phyloP scores from a whole-genome alignment of 1,140 invertebrate species.

The Drosophila ananassae region DNA sequence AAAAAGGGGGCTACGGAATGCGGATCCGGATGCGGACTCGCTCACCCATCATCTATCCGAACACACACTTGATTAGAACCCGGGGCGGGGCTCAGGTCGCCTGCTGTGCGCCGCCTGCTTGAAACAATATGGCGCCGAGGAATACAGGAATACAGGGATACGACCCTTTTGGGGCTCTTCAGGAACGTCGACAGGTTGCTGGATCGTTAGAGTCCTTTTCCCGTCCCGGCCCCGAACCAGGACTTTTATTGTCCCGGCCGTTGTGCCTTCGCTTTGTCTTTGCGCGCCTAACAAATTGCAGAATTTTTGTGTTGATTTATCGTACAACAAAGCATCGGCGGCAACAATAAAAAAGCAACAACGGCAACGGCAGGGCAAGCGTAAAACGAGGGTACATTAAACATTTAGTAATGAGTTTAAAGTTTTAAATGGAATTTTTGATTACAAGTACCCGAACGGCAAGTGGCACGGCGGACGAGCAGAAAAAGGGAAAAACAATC shows the following conservation, averaged over 20 bases:
- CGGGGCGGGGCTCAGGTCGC: conserved; percentile 44
- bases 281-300: conserved; percentile 74
- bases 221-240: conserved; percentile 15
- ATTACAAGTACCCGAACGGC: conserved; percentile 46
- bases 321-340: conserved; percentile 26
- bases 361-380: conserved; percentile 24
- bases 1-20: conserved; percentile 2
- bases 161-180: conserved; percentile 71
- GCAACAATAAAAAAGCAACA: conserved; percentile 50
- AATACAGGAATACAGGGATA: conserved; percentile 11
- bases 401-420: conserved; percentile 82
- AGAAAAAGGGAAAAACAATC: conserved; percentile 4
- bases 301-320: conserved; percentile 64
- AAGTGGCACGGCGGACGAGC: neutral
- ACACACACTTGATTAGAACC: conserved; percentile 71
- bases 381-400: conserved; percentile 70
- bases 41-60: conserved; percentile 23
- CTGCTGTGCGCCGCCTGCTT: conserved; percentile 72
- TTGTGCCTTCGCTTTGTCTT: conserved; percentile 30
- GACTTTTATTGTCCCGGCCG: conserved; percentile 50
- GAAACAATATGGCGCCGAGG: conserved; percentile 70
- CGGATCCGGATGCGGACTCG: conserved; percentile 10
- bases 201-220: conserved; percentile 61
- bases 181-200: conserved; percentile 75
- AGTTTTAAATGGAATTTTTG: conserved; percentile 81